phyloP scores from a whole-genome alignment of 2,113 vertebrate species.

The Himantopus leucocephalus region DNA sequence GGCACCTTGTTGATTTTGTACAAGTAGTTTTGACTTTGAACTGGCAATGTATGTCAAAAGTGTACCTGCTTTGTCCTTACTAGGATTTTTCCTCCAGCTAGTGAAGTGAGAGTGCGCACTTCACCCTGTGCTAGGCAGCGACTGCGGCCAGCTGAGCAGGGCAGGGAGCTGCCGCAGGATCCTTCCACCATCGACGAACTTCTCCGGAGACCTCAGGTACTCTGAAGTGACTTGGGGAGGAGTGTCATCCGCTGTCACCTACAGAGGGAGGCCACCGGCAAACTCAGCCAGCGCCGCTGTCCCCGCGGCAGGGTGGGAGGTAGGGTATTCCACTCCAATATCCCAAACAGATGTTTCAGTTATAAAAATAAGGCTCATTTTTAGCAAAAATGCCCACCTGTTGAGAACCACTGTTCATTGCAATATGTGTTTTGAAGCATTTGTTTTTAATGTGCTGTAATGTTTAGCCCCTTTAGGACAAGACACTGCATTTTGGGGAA shows the following conservation, averaged over 20 bases:
- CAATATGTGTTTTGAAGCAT: background rate
- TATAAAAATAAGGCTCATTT: background rate
- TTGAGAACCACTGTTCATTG: background rate
- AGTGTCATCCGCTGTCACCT: background rate
- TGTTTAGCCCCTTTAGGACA: background rate
- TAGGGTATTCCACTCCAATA: background rate
- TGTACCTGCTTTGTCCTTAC: background rate
- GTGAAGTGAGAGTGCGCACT: fast-evolving
- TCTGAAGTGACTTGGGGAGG: background rate
- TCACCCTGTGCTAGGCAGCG: background rate
- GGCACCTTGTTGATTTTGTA: background rate
- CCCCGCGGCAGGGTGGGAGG: background rate
- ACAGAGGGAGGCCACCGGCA: background rate
- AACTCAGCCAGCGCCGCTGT: background rate
- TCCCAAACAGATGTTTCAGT: background rate
- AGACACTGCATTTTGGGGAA: background rate
- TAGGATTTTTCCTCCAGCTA: background rate
- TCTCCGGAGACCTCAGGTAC: background rate
- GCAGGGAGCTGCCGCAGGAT: background rate
- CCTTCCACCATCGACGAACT: fast-evolving
- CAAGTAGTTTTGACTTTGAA: background rate
- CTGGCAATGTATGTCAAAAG: fast-evolving
- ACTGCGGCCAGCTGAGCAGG: background rate
- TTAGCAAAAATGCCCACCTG: background rate
- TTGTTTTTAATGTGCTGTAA: background rate